These are phyloP conservation scores for Formica exsecta DNA, from an alignment of 1,140 invertebrate species.

Conservation along the genomic window DNA sequence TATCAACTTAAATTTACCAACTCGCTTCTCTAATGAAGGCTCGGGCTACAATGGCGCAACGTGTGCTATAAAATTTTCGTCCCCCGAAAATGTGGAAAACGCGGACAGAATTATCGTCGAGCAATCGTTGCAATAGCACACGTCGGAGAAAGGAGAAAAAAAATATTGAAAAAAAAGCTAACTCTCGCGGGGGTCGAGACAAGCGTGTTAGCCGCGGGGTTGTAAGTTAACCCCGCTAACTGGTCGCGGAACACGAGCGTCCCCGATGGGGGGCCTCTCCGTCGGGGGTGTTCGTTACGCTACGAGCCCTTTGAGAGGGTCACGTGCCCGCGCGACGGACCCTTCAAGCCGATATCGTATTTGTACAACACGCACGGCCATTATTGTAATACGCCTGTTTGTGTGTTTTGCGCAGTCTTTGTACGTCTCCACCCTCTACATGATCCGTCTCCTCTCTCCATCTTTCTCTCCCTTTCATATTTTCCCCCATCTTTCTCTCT, in stretches of 20 bases:
- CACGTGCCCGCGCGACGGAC: constrained; percentile 79
- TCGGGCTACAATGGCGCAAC: constrained; percentile 24
- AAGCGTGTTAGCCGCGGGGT: constrained; percentile 71
- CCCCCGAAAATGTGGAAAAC: constrained; percentile 36
- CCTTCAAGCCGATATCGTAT: constrained; percentile 83
- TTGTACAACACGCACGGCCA: constrained; percentile 83
- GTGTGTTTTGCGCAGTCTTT: constrained; percentile 82
- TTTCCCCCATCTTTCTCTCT: background rate
- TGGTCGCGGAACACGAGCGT: constrained; percentile 70
- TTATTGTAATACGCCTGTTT: constrained; percentile 83
- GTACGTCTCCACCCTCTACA: constrained; percentile 65
- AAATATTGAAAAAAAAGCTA: constrained; percentile 21
- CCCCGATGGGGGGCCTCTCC: constrained; percentile 72
- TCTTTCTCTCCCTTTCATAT: background rate
- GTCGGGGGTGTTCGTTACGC: constrained; percentile 83
- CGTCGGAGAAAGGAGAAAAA: background rate
- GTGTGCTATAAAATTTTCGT: background rate
- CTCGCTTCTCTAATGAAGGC: constrained; percentile 38
- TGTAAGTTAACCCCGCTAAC: constrained; percentile 79
- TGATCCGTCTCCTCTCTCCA: constrained; percentile 39
- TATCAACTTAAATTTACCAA: constrained; percentile 50
- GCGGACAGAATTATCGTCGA: constrained; percentile 35
- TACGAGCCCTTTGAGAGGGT: constrained; percentile 81
- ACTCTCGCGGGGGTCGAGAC: constrained; percentile 51
- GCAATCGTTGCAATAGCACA: constrained; percentile 27